These are phyloP conservation scores for Dilophus febrilis DNA, from an alignment of 2,888 invertebrate genomes.

Conservation along the genomic window DNA sequence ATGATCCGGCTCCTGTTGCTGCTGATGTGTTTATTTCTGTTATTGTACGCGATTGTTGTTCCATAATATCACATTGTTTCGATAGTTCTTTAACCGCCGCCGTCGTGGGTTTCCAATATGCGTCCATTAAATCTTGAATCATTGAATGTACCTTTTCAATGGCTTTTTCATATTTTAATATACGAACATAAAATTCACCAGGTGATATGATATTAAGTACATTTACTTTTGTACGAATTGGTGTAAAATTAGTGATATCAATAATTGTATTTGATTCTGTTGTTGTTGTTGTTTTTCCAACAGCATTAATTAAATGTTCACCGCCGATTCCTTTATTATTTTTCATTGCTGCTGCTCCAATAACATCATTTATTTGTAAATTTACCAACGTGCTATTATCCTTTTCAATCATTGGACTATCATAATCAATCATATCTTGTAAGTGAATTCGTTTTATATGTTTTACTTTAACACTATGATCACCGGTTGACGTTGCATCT, in stretches of 20 bases:
- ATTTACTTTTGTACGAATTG: constrained; percentile 22
- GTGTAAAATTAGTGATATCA: background rate
- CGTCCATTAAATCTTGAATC: constrained; percentile 30
- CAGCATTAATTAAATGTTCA: background rate
- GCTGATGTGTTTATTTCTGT: too few species aligned
- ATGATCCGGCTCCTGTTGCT: too few species aligned
- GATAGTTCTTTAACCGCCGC: constrained; percentile 1
- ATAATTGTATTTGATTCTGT: background rate
- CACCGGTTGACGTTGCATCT: constrained; percentile 34
- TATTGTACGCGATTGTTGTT: too few species aligned
- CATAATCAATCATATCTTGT: too few species aligned
- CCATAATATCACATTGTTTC: too few species aligned
- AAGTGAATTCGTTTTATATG: constrained; percentile 1
- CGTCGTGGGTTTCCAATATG: background rate
- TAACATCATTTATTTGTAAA: too few species aligned
- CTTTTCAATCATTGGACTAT: too few species aligned
- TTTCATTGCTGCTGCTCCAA: background rate
- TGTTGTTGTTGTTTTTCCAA: background rate
- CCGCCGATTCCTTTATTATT: background rate
- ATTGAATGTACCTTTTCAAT: constrained; percentile 33
- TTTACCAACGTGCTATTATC: too few species aligned
- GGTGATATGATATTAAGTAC: constrained; percentile 37
- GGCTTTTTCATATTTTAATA: constrained; percentile 31
- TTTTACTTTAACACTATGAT: constrained; percentile 9
- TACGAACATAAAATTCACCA: constrained; percentile 40